Base-by-base conservation (phyloP, 1,140 invertebrate species). In the Drosophila sproati region DNA sequence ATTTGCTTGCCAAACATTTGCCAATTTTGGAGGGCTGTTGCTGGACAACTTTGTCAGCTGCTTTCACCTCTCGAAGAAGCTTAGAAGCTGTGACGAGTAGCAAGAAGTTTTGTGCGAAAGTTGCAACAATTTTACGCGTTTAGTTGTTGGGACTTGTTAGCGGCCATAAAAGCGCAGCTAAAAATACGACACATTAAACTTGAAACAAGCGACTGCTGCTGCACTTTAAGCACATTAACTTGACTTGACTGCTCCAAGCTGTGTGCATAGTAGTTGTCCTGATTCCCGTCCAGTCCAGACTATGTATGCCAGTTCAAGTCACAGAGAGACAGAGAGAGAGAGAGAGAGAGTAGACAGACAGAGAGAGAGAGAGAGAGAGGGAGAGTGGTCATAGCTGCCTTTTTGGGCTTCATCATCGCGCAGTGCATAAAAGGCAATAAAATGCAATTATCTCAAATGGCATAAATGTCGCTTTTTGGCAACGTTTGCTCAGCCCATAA, bases 381-480 rank as follows among this genome's bases (percentile, higher is more conserved):
- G 57, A 32, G 29, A 43, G 39, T 43, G 37, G 34, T 50, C 34
- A n/a, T 7, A 5, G 35, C 35, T 35, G 43, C 34, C 28, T 37
- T 28, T 35, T 43, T 43, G 12, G 55, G 31, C 29, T 37, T 55
- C 72, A 59, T 45, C 67, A 5, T 51, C 45, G 74, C 28, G 61
- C 64, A 86, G 83, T 86, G 69, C 66, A 86, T 86, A 86, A 86
- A 86, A 82, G 83, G 83, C 82, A 86, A 86, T 86, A 88, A 86
- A 86, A 86, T 86, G 82, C 82, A 86, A 86, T 86, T 86, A 86
- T 86, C 82, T 86, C 82, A 86, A 86, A 86, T 72, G 82, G 82
- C 82, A 86, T 86, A 87, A 86, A 85, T 87, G 82, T 86, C 82
- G 63, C 75, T 74, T 77, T 82, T 86, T 86, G 82, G 82, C 82